Conservation (phyloP, 2,888 invertebrate species). For the Philopedon plagiatum region DNA sequence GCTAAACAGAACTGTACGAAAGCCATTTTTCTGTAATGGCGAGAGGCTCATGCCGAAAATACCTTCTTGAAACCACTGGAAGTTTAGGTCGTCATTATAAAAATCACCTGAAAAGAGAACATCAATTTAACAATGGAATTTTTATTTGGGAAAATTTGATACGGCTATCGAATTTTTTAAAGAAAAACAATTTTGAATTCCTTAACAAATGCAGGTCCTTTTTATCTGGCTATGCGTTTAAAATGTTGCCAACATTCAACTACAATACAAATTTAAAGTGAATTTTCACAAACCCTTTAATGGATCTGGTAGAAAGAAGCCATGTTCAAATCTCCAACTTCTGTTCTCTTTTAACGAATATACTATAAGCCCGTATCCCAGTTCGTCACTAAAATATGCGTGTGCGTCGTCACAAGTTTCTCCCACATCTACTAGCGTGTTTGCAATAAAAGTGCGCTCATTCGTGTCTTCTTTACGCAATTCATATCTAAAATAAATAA, state of each 20-base stretch:
- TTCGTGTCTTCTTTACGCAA: slow-evolving; percentile 82
- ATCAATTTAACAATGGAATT: not conserved
- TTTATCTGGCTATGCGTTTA: not conserved
- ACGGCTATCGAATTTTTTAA: not conserved
- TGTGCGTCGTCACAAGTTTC: slow-evolving; percentile 55
- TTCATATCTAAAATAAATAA: slow-evolving; percentile 70
- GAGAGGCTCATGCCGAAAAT: slow-evolving; percentile 85
- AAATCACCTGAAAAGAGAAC: slow-evolving; percentile 71
- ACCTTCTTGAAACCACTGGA: slow-evolving; percentile 83
- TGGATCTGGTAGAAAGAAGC: slow-evolving; percentile 87
- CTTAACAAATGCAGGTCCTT: not conserved
- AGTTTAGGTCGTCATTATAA: slow-evolving; percentile 84
- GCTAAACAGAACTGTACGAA: slow-evolving; percentile 82
- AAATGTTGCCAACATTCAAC: no score
- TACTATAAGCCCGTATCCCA: slow-evolving; percentile 83
- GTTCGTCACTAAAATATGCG: slow-evolving; percentile 57
- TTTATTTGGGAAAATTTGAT: no score
- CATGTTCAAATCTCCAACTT: slow-evolving; percentile 86
- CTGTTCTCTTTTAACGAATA: slow-evolving; percentile 84
- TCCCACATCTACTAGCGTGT: slow-evolving; percentile 80
- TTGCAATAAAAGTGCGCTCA: slow-evolving; percentile 86
- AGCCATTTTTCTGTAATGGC: slow-evolving; percentile 77
- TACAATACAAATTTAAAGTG: no score
- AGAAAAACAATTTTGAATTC: not conserved
- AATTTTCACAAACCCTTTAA: slow-evolving; percentile 73